Percentiles rank a stretch among this genome's conserved stretches.
These are phyloP conservation scores for Ibycter americanus DNA, from an alignment of 2,797 vertebrate genomes.

Conservation along the genomic window DNA sequence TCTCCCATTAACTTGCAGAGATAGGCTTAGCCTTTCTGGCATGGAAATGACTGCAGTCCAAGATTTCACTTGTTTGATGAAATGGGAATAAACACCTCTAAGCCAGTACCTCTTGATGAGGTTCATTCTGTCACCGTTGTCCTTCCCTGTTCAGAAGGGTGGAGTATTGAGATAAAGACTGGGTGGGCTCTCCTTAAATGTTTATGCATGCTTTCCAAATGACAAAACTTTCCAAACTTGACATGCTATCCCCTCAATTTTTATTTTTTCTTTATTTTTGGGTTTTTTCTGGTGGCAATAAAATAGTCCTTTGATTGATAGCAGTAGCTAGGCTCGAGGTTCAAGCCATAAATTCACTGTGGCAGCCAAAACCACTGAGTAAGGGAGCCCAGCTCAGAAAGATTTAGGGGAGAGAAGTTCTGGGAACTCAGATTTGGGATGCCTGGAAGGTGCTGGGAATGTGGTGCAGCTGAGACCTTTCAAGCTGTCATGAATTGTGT, in stretches of 20 bases:
- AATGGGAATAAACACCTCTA: neutral
- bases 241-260: neutral
- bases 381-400: neutral
- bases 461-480: neutral
- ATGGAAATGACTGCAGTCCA: neutral
- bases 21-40: neutral
- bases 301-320: neutral
- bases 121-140: neutral
- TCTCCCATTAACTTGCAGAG: neutral
- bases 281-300: neutral
- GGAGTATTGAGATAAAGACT: neutral
- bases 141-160: neutral
- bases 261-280: neutral
- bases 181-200: neutral
- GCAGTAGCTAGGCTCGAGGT: neutral
- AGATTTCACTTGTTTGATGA: neutral
- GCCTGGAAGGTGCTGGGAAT: neutral
- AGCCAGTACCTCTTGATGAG: neutral
- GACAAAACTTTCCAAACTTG: neutral
- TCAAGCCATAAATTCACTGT: neutral
- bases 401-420: neutral
- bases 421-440: slow-evolving; percentile 9
- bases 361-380: slow-evolving; percentile 18
- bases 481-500: neutral
- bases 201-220: neutral